phyloP scores from a whole-genome alignment of 2,797 vertebrate genomes.

The Aeoliscus strigatus region DNA sequence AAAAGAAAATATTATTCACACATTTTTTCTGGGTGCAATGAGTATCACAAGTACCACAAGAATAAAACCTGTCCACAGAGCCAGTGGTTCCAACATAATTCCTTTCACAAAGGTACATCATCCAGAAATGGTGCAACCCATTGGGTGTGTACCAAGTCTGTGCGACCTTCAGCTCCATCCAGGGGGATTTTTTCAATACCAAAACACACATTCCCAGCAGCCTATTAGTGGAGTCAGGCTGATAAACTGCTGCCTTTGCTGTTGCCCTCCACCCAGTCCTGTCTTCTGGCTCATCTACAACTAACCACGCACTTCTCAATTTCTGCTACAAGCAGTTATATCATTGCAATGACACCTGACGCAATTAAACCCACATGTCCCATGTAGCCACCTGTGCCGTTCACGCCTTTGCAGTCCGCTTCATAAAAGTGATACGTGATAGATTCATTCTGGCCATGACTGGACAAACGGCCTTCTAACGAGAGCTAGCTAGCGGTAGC shows the following conservation, averaged over 20 bases:
- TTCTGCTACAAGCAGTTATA: neutral
- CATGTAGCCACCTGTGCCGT: neutral
- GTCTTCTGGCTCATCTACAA: conserved; percentile 33
- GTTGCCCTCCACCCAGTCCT: conserved; percentile 41
- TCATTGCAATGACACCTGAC: conserved; percentile 16
- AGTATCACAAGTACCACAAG: neutral
- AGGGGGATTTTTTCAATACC: no score
- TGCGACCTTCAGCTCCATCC: conserved; percentile 13
- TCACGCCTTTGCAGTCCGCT: neutral
- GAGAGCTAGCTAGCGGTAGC: conserved; percentile 57
- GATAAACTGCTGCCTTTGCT: conserved; percentile 22
- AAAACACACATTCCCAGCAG: neutral
- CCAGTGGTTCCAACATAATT: neutral
- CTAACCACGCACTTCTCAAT: conserved; percentile 32
- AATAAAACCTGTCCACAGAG: neutral
- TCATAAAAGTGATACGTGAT: neutral
- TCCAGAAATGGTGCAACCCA: neutral
- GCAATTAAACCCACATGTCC: neutral
- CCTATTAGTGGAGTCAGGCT: conserved; percentile 1
- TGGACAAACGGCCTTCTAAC: conserved; percentile 75
- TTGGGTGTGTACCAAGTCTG: neutral
- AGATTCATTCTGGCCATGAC: conserved; percentile 76
- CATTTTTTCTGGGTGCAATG: neutral
- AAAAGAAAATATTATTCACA: conserved; percentile 4
- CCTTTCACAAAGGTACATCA: neutral